Base-by-base conservation (phyloP, 1,140 invertebrate species). In the Cherax destructor region DNA sequence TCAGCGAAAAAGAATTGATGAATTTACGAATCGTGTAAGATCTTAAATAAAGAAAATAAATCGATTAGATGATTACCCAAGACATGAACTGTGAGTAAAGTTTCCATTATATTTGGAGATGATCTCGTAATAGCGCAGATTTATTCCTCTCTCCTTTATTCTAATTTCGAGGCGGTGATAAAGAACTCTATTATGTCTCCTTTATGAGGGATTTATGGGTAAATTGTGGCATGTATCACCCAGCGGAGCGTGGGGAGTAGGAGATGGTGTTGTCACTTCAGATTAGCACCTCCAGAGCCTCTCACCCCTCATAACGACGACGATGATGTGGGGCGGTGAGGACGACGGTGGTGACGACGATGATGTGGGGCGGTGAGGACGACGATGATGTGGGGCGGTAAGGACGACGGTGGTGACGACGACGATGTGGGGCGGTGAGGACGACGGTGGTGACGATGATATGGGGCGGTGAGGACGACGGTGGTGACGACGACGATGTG, bases 181-280 rank as follows among this genome's bases (percentile, higher is more conserved):
- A 74, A 74, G 69, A 74, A 74, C 69, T 74, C 24, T 21, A 74
- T 74, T 74, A 74, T n/a, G 69, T 30, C 24, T 74, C n/a, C 69
- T 30, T 74, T 74, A 74, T 74, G 69, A 74, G 69, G 69, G 69
- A 74, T 74, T 74, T 74, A 74, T 24, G 69, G 18, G 61, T 18
- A 65, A 65, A 65, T 65, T 65, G 61, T 65, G 61, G 61, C 61
- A 65, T 65, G 61, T 65, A 65, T 65, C 61, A 21, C 61, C 61
- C 69, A 74, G 69, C 69, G 69, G 24, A 74, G 69, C 69, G 69
- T 74, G 69, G 7, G 21, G 65, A 69, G 18, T n/a, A n/a, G 65
- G 65, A 30, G 69, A 74, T 24, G 24, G 69, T 74, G 69, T 74
- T n/a, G 21, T 74, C n/a, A 30, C 69, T 30, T 7, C 4, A 74